These are phyloP conservation scores for Drosophila cardini DNA, from an alignment of 1,140 invertebrate genomes.

Conservation along the genomic window DNA sequence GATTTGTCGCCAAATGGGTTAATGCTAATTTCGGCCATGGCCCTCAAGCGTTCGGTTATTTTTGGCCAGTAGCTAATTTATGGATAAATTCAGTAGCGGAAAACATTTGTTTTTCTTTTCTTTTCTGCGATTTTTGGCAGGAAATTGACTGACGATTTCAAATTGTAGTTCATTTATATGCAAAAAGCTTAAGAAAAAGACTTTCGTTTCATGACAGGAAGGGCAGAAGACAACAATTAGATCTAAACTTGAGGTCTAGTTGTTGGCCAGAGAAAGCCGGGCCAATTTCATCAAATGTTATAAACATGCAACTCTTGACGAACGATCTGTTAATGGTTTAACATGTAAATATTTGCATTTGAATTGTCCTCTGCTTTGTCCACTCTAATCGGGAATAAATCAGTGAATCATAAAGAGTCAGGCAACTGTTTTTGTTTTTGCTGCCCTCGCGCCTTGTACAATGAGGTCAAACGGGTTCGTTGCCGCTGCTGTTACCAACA, in stretches of 20 bases:
- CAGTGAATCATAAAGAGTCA: slow-evolving; percentile 22
- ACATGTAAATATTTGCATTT: slow-evolving; percentile 24
- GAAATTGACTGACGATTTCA: slow-evolving; percentile 38
- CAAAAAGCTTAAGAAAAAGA: slow-evolving; percentile 25
- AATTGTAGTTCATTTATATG: slow-evolving; percentile 48
- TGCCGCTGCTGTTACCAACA: slow-evolving; percentile 21
- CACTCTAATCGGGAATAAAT: background rate
- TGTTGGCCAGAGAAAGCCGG: slow-evolving; percentile 38
- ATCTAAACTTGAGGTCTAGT: slow-evolving; percentile 2
- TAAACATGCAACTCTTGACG: slow-evolving; percentile 1
- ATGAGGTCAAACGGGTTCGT: slow-evolving; percentile 64
- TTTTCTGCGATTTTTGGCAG: slow-evolving; percentile 4
- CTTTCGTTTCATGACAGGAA: slow-evolving; percentile 46
- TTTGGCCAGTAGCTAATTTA: slow-evolving; percentile 31
- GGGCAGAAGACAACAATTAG: slow-evolving; percentile 36
- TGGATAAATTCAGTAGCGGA: slow-evolving; percentile 24
- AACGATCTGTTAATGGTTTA: slow-evolving; percentile 17
- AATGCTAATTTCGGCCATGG: slow-evolving; percentile 42
- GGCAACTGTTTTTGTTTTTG: background rate
- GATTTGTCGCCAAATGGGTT: slow-evolving; percentile 50
- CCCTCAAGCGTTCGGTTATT: slow-evolving; percentile 15
- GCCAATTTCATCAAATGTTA: background rate
- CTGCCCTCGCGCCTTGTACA: background rate
- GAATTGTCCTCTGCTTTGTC: slow-evolving; percentile 12
- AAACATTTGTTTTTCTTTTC: background rate